Evolutionary conservation across 2,113 vertebrate genomes (phyloP), one percentile per base, ranked within the genome.

Genomic region (Nesogale talazaci): DNA sequence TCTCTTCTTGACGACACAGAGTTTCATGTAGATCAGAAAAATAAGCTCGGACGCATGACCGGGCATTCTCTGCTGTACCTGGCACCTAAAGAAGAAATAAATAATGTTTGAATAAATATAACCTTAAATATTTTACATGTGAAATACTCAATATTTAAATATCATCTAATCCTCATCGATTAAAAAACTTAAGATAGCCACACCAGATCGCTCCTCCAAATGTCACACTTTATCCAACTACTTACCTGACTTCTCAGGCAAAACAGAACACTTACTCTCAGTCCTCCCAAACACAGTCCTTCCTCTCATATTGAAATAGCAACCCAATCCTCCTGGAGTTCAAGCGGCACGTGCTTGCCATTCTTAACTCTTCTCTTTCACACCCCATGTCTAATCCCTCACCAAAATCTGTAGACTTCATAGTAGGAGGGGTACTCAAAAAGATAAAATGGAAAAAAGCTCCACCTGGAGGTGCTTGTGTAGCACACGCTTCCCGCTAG

Each of bases 11-110:
- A 86, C 99, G 99, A 96, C 99, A 99, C 65, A 99, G 98, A 0
- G 99, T 99, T 98, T 99, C 99, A 46, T 99, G 99, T 59, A 99
- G 98, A 95, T 99, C 99, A 15, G 99, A 99, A 95, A 99, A 99
- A 98, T 99, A 99, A 46, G 99, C 99, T 78, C 99, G 98, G 77
- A 99, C 99, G 82, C 99, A 99, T 1, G 99, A 99, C n/a, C 99
- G 99, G 0, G 99, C 99, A 1, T 99, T 99, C 95, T 99, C 99
- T 17, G 99, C 99, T 16, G 99, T 99, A 88, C 99, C 99, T 5
- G 99, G 98, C 36, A 99, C 98, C 99, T 99, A 96, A 19, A 6
- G 92, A 83, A 89, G 74, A n/a, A 56, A 88, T 46, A 80, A 89
- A 22, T 57, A 75, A 84, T 22, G 74, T 86, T 87, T 75, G 92